Percentiles rank a stretch among this genome's conserved stretches.
Conservation (phyloP, 2,797 vertebrate species). For the Holocentrus rufus region DNA sequence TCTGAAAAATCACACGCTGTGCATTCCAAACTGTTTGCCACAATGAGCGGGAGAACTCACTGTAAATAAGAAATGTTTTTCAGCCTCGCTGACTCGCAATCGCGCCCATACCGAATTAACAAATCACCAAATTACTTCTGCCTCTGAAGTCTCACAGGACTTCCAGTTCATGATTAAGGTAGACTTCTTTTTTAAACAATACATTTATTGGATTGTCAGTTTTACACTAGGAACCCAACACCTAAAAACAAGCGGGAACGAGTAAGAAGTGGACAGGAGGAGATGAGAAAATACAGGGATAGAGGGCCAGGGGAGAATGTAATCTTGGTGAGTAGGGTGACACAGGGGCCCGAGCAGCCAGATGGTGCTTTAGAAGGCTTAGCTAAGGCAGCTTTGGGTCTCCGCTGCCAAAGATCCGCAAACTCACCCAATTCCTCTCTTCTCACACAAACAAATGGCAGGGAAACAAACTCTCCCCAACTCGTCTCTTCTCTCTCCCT, state of each 20-base stretch:
- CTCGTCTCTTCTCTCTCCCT: background rate
- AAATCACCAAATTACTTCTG: conserved; percentile 38
- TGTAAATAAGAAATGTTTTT: conserved; percentile 29
- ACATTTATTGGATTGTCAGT: too few relatives aligned
- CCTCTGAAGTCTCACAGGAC: conserved; percentile 27
- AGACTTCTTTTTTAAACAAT: background rate
- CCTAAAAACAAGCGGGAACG: too few relatives aligned
- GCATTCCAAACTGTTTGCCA: conserved; percentile 17
- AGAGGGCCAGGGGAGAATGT: conserved; percentile 61
- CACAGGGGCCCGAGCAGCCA: conserved; percentile 66
- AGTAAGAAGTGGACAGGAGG: conserved; percentile 31
- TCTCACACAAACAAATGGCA: conserved; percentile 52
- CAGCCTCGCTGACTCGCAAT: conserved; percentile 21
- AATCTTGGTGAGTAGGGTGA: conserved; percentile 74
- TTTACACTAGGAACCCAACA: too few relatives aligned
- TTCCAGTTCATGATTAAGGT: conserved; percentile 46
- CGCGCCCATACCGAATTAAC: conserved; percentile 38
- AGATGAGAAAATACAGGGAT: conserved; percentile 38
- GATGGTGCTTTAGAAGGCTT: conserved; percentile 79
- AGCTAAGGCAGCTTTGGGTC: conserved; percentile 69
- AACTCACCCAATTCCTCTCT: conserved; percentile 52
- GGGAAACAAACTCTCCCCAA: conserved; percentile 33
- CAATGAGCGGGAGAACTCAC: background rate
- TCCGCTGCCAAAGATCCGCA: conserved; percentile 61
- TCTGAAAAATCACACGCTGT: background rate